phyloP scores from a whole-genome alignment of 2,888 invertebrate species.

The Chydorus sphaericus region DNA sequence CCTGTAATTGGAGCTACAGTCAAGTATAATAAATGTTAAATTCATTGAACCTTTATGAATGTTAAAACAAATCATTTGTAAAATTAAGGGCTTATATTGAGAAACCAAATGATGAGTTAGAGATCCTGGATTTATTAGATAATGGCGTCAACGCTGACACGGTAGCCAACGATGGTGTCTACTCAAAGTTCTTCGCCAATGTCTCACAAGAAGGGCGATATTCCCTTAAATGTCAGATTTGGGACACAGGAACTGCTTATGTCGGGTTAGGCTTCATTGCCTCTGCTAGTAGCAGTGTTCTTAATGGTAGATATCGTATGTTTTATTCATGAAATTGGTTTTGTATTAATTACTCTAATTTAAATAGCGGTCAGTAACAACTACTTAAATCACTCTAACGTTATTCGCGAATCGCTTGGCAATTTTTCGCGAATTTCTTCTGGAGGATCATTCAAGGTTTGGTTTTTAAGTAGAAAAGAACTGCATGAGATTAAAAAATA shows the following conservation, averaged over 20 bases:
- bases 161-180: constrained; percentile 16
- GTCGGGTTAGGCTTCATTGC: neutral
- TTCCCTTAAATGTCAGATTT: constrained; percentile 13
- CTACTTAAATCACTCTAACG: too few species aligned
- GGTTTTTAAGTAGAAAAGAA: neutral
- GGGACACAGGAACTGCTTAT: constrained; percentile 2
- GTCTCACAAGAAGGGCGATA: constrained; percentile 4
- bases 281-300: neutral
- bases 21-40: neutral
- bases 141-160: constrained; percentile 16
- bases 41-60: neutral
- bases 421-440: neutral
- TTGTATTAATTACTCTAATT: too few species aligned
- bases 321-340: too few species aligned
- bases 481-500: neutral
- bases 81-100: neutral
- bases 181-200: constrained; percentile 14
- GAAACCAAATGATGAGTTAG: neutral
- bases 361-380: too few species aligned
- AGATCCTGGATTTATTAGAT: constrained; percentile 11
- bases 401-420: too few species aligned
- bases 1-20: constrained; percentile 16
- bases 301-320: too few species aligned
- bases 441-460: constrained; percentile 6
- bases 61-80: too few species aligned